A percentile compares a stretch with the other conserved stretches of the same genome.
Evolutionary conservation across 23 tunicate species (phyloP).

Genomic region (Halocynthia aurantium): DNA sequence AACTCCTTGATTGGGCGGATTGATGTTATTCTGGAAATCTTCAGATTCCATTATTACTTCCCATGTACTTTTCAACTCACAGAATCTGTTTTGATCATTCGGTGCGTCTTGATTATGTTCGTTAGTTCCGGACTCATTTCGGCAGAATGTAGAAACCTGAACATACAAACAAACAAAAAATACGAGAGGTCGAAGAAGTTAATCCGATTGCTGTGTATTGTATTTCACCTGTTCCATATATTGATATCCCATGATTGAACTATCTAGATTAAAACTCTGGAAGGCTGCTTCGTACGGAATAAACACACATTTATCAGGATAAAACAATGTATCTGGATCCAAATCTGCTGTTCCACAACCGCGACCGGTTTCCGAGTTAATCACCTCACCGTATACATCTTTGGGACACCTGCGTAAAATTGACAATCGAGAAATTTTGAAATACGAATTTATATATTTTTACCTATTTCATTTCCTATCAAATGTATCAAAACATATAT

Average conservation of each 20-base stretch:
- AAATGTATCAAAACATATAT: too few relatives aligned
- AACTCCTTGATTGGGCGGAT: constrained; percentile 1
- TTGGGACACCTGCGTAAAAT: constrained; percentile 38
- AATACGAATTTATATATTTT: too few relatives aligned
- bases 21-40: constrained; percentile 19
- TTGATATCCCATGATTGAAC: constrained; percentile 54
- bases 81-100: constrained; percentile 31
- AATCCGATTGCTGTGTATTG: too few relatives aligned
- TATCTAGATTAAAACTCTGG: constrained; percentile 17
- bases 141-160: constrained; percentile 48
- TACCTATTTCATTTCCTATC: too few relatives aligned
- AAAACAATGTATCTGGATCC: constrained; percentile 23
- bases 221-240: constrained; percentile 33
- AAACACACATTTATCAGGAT: constrained; percentile 43
- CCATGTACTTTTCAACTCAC: constrained; percentile 38
- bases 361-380: too few relatives aligned
- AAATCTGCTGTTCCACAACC: not conserved
- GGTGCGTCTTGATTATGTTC: constrained; percentile 34
- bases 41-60: constrained; percentile 40
- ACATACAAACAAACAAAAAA: not conserved
- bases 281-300: constrained; percentile 31
- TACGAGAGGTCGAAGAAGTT: too few relatives aligned
- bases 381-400: constrained; percentile 19
- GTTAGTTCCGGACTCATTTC: constrained; percentile 17
- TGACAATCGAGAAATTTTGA: not conserved